These are phyloP conservation scores for Acronicta aceris DNA, from an alignment of 2,888 invertebrate genomes.

Conservation along the genomic window DNA sequence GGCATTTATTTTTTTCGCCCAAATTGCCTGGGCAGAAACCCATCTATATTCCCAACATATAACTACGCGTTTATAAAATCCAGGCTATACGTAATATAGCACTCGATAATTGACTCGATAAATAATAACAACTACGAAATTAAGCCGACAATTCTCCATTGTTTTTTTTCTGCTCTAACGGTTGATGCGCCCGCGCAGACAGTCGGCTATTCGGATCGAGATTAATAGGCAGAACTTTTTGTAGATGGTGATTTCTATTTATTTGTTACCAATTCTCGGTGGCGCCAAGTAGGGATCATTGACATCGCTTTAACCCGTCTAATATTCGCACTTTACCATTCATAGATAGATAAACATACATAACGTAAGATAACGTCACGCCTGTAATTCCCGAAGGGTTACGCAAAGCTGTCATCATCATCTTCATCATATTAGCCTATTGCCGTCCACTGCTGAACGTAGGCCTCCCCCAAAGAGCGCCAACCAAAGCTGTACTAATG, in stretches of 20 bases:
- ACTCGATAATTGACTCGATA: too few relatives aligned
- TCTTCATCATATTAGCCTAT: too few relatives aligned
- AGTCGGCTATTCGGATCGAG: constrained; percentile 48
- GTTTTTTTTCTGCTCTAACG: constrained; percentile 60
- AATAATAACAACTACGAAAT: constrained; percentile 37
- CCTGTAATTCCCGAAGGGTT: too few relatives aligned
- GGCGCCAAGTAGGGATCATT: constrained; percentile 44
- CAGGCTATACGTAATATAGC: too few relatives aligned
- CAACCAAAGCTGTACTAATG: too few relatives aligned
- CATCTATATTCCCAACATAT: constrained; percentile 15
- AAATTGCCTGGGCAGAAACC: too few relatives aligned
- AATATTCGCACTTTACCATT: background rate
- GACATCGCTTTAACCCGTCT: constrained; percentile 26
- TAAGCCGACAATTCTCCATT: constrained; percentile 38
- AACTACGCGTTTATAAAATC: constrained; percentile 25
- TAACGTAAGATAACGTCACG: too few relatives aligned
- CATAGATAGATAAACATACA: background rate
- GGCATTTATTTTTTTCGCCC: too few relatives aligned
- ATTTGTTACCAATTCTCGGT: constrained; percentile 51
- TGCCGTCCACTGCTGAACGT: too few relatives aligned
- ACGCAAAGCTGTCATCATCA: too few relatives aligned
- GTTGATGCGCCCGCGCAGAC: constrained; percentile 61
- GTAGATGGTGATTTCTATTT: constrained; percentile 60
- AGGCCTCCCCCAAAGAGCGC: too few relatives aligned
- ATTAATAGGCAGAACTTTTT: constrained; percentile 60